Percentiles rank a stretch among this genome's conserved stretches.
Evolutionary conservation across 2,888 invertebrate genomes (phyloP).

Genomic region (Pecten maximus): DNA sequence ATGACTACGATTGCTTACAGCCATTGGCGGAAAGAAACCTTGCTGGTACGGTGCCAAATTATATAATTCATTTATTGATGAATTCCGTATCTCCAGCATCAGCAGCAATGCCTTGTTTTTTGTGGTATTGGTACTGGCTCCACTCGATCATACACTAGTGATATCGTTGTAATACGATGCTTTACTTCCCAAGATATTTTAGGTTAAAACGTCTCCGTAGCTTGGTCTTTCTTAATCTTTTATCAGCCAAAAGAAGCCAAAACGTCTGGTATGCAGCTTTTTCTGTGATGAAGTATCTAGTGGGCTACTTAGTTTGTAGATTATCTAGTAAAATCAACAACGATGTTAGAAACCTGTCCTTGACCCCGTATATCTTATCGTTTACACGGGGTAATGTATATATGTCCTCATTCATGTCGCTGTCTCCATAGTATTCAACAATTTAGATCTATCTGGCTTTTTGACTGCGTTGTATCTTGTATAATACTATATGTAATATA

Average conservation of each 20-base stretch:
- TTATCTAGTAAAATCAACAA: no score
- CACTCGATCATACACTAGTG: background rate
- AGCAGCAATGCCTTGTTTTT: background rate
- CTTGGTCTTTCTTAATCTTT: background rate
- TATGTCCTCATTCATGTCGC: no score
- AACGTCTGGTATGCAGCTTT: background rate
- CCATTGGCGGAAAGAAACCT: background rate
- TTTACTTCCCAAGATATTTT: background rate
- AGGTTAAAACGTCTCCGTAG: background rate
- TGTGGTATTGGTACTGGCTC: background rate
- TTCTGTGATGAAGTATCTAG: background rate
- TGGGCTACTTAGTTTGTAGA: background rate
- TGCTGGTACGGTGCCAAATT: background rate
- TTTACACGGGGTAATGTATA: no score
- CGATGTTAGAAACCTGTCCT: no score
- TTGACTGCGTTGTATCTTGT: no score
- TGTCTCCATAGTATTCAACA: no score
- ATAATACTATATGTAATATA: no score
- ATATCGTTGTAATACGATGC: background rate
- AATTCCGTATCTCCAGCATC: background rate
- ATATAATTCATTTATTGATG: background rate
- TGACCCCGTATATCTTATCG: no score
- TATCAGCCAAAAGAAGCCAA: background rate
- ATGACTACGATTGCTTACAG: background rate
- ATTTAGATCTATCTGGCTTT: no score